These are phyloP conservation scores for Diadegma fenestrale DNA, from an alignment of 2,888 invertebrate genomes.

Conservation along the genomic window DNA sequence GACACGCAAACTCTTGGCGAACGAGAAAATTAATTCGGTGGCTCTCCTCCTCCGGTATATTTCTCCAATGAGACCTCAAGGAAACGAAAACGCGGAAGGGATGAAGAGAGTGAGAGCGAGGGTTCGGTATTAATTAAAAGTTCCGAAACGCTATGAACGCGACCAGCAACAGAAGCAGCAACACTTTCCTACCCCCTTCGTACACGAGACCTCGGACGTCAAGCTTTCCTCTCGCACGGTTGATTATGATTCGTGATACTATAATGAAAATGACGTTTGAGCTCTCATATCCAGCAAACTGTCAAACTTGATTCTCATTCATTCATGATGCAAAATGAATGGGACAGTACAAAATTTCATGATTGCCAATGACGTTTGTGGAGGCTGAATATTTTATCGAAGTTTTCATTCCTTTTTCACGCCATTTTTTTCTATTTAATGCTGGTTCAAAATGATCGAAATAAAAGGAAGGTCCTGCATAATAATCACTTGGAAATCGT, in stretches of 20 bases:
- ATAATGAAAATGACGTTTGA: conserved; percentile 65
- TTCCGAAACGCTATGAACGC: conserved; percentile 68
- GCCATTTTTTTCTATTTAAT: background rate
- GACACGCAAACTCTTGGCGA: conserved; percentile 63
- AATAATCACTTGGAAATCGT: conserved; percentile 1
- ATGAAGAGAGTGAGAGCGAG: conserved; percentile 26
- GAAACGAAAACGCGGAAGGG: conserved; percentile 32
- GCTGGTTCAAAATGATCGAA: background rate
- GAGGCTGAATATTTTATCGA: too few relatives aligned
- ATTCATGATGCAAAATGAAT: background rate
- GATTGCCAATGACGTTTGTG: background rate
- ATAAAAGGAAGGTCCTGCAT: background rate
- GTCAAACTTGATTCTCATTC: conserved; percentile 59
- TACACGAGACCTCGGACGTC: conserved; percentile 3
- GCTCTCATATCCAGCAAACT: conserved; percentile 45
- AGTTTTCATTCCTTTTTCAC: background rate
- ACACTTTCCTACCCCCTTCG: conserved; percentile 44
- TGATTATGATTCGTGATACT: conserved; percentile 74
- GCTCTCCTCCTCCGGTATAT: conserved; percentile 4
- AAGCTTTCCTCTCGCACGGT: conserved; percentile 50
- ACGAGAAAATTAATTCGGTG: conserved; percentile 72
- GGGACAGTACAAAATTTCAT: conserved; percentile 2
- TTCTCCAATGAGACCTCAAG: conserved; percentile 41
- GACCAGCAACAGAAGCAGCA: conserved; percentile 61
- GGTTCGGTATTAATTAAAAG: conserved; percentile 77